Evolutionary conservation across 1,140 invertebrate genomes (phyloP), one percentile per base, ranked within the genome.

Genomic region (Kradibia gibbosae): DNA sequence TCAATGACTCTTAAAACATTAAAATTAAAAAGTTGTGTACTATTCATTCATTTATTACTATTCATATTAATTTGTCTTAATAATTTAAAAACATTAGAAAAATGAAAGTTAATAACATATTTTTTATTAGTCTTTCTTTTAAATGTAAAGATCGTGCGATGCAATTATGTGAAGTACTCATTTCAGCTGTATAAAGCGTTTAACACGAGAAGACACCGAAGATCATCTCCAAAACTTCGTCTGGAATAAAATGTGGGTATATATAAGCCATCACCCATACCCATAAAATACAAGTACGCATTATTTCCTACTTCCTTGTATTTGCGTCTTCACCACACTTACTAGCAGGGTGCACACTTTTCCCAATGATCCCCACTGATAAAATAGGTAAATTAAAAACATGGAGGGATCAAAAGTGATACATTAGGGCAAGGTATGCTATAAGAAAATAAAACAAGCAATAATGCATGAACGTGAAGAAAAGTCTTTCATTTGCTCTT

Each of bases 191-290:
- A 4, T 11, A 45, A 0, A 17, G 62, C 3, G 11, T 42, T 34
- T 65, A n/a, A 70, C 45, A 17, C 42, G 15, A 36, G 15, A 11
- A 53, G 22, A 34, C 62, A 78, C 39, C 76, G 67, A 85, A 82
- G 84, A 80, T 87, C 85, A 86, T 83, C 82, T 82, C 15, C 13
- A 17, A 22, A 25, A 22, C 13, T 48, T 71, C 15, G 45, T 55
- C n/a, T 25, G 34, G 20, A 75, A 55, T 72, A 53, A 83, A 84
- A 88, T 87, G 89, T 89, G 87, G 88, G 88, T 88, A 87, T 81
- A 80, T 85, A 80, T 83, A 84, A 86, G 85, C 84, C 83, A 80
- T 86, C 86, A 84, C 82, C 85, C 84, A 84, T 87, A 85, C 87
- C 84, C 83, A 85, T 83, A 85, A 84, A 84, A 78, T 80, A 83